A percentile compares a stretch with the other conserved stretches of the same genome.
These are phyloP conservation scores for Gracilinanus agilis DNA, from an alignment of 2,113 vertebrate genomes.

Conservation along the genomic window DNA sequence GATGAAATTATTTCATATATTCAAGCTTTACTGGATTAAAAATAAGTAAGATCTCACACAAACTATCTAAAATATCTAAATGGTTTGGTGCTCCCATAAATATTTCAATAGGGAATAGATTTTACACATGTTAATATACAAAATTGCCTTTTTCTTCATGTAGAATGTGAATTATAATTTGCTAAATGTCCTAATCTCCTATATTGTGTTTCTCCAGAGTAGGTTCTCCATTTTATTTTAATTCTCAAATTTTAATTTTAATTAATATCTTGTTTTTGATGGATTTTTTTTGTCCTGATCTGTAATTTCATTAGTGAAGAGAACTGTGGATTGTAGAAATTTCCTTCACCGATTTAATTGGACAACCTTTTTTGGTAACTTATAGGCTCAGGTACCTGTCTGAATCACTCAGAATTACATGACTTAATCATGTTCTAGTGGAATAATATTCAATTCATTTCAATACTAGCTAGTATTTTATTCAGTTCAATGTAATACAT, in stretches of 20 bases:
- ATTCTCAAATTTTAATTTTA: neutral
- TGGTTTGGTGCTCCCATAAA: slow-evolving; percentile 23
- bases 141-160: slow-evolving; percentile 39
- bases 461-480: neutral
- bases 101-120: slow-evolving; percentile 24
- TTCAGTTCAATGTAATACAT: neutral
- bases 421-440: neutral
- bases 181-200: neutral
- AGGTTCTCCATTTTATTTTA: neutral
- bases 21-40: slow-evolving; percentile 25
- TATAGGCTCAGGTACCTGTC: neutral
- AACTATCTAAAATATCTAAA: neutral
- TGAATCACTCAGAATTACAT: neutral
- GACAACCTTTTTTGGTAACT: neutral
- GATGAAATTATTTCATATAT: slow-evolving; percentile 41
- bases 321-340: neutral
- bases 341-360: neutral
- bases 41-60: slow-evolving; percentile 35
- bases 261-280: too few species aligned
- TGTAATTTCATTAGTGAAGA: neutral
- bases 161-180: neutral
- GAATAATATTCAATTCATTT: neutral
- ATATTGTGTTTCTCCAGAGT: neutral
- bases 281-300: neutral
- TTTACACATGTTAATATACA: slow-evolving; percentile 26